Percentiles rank a stretch among this genome's conserved stretches.
These are phyloP conservation scores for Lepilemur septentrionalis DNA, from an alignment of 2,797 vertebrate species.

Conservation along the genomic window DNA sequence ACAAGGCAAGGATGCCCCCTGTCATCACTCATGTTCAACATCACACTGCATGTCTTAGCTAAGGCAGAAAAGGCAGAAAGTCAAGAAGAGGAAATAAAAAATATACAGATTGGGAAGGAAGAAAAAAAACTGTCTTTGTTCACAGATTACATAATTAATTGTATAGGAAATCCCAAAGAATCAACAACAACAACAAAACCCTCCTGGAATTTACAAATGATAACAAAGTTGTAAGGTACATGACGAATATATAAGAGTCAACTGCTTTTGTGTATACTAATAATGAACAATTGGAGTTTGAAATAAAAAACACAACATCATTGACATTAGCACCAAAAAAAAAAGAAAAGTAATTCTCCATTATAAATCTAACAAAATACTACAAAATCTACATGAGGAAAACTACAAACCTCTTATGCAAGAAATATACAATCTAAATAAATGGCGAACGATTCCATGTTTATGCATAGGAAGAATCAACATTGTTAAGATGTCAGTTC, in stretches of 20 bases:
- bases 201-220: not conserved
- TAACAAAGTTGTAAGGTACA: not conserved
- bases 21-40: not conserved
- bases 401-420: not conserved
- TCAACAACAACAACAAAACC: not conserved
- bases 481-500: not conserved
- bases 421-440: not conserved
- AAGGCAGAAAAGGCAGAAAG: not conserved
- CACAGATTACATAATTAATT: not conserved
- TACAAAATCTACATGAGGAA: not conserved
- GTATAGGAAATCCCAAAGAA: not conserved
- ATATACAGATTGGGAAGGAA: not conserved
- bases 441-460: not conserved
- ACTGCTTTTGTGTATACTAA: not conserved
- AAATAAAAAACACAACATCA: not conserved
- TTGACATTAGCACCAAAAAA: not conserved
- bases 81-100: not conserved
- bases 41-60: not conserved
- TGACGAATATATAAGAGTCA: not conserved
- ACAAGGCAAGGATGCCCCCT: not conserved
- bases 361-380: not conserved
- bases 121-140: not conserved
- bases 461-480: not conserved
- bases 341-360: not conserved
- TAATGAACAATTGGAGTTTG: not conserved